These are phyloP conservation scores for Macrosiphum euphorbiae DNA, from an alignment of 2,888 invertebrate genomes.

Conservation along the genomic window DNA sequence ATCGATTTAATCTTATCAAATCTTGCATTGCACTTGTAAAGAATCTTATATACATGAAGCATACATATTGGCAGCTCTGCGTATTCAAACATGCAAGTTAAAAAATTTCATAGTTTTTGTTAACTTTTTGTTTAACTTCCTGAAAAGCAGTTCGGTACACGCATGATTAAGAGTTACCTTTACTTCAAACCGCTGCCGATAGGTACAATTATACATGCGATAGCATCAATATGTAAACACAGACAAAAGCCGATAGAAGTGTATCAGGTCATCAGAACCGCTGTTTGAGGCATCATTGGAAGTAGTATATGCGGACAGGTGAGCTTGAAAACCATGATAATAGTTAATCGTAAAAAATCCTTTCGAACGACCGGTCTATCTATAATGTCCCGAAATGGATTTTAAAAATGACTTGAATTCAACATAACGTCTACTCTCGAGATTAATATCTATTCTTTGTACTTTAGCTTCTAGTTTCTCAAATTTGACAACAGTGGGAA, in stretches of 20 bases:
- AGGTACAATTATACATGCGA: background rate
- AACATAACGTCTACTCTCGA: background rate
- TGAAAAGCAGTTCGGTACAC: background rate
- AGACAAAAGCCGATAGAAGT: background rate
- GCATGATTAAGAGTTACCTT: background rate
- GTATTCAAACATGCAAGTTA: background rate
- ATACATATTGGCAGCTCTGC: background rate
- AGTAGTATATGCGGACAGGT: background rate
- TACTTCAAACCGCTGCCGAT: background rate
- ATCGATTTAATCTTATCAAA: constrained; percentile 9
- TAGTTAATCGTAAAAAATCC: background rate
- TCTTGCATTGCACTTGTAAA: background rate
- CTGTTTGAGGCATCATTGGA: background rate
- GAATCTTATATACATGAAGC: background rate
- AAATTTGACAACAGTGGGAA: background rate
- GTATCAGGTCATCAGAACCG: background rate
- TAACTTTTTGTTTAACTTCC: background rate
- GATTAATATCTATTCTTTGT: background rate
- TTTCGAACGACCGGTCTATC: background rate
- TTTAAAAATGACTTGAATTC: background rate
- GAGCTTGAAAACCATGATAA: background rate
- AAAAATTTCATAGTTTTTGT: background rate
- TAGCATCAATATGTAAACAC: background rate
- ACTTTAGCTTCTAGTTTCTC: background rate
- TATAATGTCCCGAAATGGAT: background rate